A percentile compares a stretch with the other conserved stretches of the same genome.
These are phyloP conservation scores for Endomychus coccineus DNA, from an alignment of 2,888 invertebrate genomes.

Conservation along the genomic window DNA sequence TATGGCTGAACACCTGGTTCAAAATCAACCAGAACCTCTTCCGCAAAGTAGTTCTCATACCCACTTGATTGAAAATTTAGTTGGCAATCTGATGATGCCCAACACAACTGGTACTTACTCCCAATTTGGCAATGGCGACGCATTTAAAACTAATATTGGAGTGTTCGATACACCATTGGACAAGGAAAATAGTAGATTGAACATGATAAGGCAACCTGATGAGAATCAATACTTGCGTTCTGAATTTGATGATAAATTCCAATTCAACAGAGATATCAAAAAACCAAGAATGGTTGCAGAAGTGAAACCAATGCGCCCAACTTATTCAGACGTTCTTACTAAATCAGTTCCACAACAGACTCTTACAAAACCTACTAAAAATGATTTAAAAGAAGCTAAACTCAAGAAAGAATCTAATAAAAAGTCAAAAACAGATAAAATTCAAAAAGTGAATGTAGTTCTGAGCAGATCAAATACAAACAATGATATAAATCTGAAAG, in stretches of 20 bases:
- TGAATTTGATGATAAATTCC: constrained; percentile 39
- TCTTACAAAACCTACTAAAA: constrained; percentile 37
- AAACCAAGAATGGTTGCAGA: constrained; percentile 72
- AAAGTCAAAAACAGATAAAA: constrained; percentile 41
- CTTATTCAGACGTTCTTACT: constrained; percentile 76
- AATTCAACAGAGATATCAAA: constrained; percentile 48
- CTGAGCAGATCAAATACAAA: constrained; percentile 50
- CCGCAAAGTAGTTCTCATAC: constrained; percentile 24
- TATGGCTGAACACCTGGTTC: constrained; percentile 22
- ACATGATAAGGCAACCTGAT: constrained; percentile 3
- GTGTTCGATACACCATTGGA: constrained; percentile 37
- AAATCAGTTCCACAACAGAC: constrained; percentile 50
- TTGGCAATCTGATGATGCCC: constrained; percentile 61
- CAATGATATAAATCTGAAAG: constrained; percentile 47
- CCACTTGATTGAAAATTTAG: constrained; percentile 60
- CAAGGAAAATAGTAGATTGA: constrained; percentile 18
- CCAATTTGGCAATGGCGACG: constrained; percentile 60
- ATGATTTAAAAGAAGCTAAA: constrained; percentile 38
- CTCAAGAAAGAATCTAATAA: constrained; percentile 39
- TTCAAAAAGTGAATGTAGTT: constrained; percentile 31
- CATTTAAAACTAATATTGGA: constrained; percentile 42
- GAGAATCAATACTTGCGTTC: constrained; percentile 20
- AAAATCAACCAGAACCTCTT: constrained; percentile 19
- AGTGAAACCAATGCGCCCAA: constrained; percentile 80
- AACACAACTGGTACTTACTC: constrained; percentile 67